phyloP scores from a whole-genome alignment of 2,113 vertebrate species.

The Morone saxatilis region DNA sequence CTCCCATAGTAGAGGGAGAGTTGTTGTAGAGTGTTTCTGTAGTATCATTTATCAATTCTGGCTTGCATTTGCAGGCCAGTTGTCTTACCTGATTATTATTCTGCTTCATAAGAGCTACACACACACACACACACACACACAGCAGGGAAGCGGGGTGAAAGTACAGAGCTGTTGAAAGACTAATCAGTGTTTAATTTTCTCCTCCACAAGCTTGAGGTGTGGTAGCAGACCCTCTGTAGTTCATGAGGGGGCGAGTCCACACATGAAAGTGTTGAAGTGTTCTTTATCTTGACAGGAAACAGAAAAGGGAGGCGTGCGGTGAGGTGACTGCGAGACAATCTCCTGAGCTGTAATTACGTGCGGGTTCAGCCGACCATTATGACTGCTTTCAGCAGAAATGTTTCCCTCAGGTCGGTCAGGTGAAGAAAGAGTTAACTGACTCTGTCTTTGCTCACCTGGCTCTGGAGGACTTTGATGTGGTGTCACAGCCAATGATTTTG shows the following conservation, averaged over 20 bases:
- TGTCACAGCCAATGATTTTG: slow-evolving; percentile 15
- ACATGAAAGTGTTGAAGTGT: slow-evolving; percentile 55
- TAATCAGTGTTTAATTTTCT: slow-evolving; percentile 43
- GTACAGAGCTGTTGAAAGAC: slow-evolving; percentile 16
- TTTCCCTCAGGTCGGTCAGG: slow-evolving; percentile 24
- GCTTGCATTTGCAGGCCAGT: not conserved
- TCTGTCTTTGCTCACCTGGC: slow-evolving; percentile 16
- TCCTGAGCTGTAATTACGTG: slow-evolving; percentile 53
- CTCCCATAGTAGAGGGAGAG: not conserved
- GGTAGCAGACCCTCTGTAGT: not conserved
- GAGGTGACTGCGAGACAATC: slow-evolving; percentile 16
- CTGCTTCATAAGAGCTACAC: not conserved
- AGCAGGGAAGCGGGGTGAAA: slow-evolving; percentile 5
- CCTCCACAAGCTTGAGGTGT: slow-evolving; percentile 7
- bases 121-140: not conserved
- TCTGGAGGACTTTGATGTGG: slow-evolving; percentile 28
- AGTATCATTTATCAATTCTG: not conserved
- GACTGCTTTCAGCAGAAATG: not conserved
- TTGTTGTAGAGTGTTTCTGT: not conserved
- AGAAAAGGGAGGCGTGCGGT: slow-evolving; percentile 31
- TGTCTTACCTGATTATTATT: not conserved
- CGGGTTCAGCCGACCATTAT: not conserved
- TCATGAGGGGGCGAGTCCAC: slow-evolving; percentile 38
- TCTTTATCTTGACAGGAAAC: slow-evolving; percentile 51
- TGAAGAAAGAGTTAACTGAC: not conserved